Conservation (phyloP, 2,113 vertebrate genomes). For the Oenanthe oenanthe region DNA sequence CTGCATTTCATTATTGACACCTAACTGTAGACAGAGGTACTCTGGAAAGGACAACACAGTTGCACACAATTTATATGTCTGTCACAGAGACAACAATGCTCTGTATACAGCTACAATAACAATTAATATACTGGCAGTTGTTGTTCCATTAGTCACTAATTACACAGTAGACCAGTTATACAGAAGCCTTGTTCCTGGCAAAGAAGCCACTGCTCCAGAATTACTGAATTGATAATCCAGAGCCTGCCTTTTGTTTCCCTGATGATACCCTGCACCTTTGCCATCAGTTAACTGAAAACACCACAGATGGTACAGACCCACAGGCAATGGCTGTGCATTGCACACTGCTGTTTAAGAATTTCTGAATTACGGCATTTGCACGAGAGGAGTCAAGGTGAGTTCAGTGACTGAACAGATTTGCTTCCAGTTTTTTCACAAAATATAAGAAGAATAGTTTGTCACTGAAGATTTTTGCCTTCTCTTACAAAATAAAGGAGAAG, state of each 20-base stretch:
- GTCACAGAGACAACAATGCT: conserved; percentile 29
- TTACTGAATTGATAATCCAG: background rate
- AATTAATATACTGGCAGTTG: conserved; percentile 42
- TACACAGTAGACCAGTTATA: conserved; percentile 2
- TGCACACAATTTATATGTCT: conserved; percentile 19
- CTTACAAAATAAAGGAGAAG: background rate
- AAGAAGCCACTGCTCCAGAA: background rate
- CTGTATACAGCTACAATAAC: background rate
- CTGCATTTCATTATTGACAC: conserved; percentile 45
- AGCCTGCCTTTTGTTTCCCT: background rate
- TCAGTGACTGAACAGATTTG: conserved; percentile 33
- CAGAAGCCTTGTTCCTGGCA: conserved; percentile 35
- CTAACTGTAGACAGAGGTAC: background rate
- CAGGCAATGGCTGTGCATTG: background rate
- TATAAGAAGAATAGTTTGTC: conserved; percentile 16
- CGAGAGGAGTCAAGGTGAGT: conserved; percentile 49
- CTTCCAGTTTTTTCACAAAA: conserved; percentile 50
- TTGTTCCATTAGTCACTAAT: conserved; percentile 61
- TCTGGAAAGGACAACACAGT: conserved; percentile 14
- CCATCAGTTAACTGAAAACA: background rate
- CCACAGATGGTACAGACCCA: background rate
- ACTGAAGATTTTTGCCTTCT: conserved; percentile 6
- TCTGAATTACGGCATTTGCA: conserved; percentile 49
- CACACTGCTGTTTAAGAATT: background rate
- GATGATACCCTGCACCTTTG: background rate